These are phyloP conservation scores for Hybognathus amarus DNA, from an alignment of 2,797 vertebrate species.

Conservation along the genomic window DNA sequence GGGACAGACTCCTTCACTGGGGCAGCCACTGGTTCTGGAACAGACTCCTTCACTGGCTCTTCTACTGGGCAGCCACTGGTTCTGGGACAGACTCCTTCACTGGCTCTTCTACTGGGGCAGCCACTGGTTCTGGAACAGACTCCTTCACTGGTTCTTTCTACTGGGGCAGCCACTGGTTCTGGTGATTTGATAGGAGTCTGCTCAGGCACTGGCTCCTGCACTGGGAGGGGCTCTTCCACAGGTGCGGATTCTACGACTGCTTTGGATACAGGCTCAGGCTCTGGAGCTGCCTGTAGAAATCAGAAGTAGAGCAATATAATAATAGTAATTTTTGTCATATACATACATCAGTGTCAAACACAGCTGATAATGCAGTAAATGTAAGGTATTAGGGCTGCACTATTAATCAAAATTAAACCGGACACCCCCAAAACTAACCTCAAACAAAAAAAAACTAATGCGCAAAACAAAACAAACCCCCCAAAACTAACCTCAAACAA, in stretches of 20 bases:
- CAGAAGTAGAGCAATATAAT: not conserved
- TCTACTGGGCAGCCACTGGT: too few species aligned
- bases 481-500: too few species aligned
- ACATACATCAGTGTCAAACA: not conserved
- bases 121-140: constrained; percentile 30
- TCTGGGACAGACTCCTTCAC: constrained; percentile 13
- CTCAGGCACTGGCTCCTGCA: constrained; percentile 43
- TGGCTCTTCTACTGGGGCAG: not conserved
- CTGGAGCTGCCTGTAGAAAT: constrained; percentile 33
- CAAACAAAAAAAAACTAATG: too few species aligned
- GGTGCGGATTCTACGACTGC: not conserved
- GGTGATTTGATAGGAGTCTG: not conserved
- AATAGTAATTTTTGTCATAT: not conserved
- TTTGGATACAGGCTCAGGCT: constrained; percentile 23
- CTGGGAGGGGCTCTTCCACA: constrained; percentile 27
- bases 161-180: constrained; percentile 8
- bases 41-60: not conserved
- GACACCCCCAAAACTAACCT: too few species aligned
- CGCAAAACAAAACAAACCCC: too few species aligned
- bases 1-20: not conserved
- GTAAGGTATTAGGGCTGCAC: too few species aligned
- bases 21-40: constrained; percentile 32
- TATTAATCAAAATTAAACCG: too few species aligned
- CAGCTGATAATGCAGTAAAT: not conserved
- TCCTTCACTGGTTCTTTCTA: not conserved